phyloP scores from a whole-genome alignment of 2,113 vertebrate genomes.

The Pterocles burchelli region DNA sequence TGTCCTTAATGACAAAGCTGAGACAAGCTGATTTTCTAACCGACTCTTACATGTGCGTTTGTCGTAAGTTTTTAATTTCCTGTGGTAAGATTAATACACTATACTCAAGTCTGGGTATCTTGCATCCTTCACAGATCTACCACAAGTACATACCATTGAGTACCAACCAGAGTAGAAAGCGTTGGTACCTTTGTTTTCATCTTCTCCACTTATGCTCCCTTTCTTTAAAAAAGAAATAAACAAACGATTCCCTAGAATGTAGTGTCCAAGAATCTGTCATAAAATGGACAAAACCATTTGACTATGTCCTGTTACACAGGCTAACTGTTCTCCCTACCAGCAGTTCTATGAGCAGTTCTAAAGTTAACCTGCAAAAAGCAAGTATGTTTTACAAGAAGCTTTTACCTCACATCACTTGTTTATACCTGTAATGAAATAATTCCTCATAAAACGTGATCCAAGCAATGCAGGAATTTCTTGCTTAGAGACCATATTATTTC shows the following conservation, averaged over 20 bases:
- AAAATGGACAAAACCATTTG: neutral
- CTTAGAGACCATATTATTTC: neutral
- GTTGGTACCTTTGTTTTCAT: neutral
- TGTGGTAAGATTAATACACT: neutral
- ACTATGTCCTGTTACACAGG: neutral
- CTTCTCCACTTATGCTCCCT: neutral
- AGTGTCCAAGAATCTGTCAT: neutral
- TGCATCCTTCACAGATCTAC: neutral
- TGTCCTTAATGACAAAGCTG: too few relatives aligned
- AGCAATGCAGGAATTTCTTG: neutral
- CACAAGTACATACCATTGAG: neutral
- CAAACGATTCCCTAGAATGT: neutral
- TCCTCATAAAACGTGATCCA: neutral
- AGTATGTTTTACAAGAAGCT: neutral
- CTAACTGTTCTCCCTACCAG: neutral
- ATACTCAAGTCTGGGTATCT: neutral
- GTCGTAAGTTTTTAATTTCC: neutral
- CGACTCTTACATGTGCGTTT: neutral
- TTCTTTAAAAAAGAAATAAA: neutral
- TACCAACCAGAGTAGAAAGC: neutral
- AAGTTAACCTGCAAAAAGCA: neutral
- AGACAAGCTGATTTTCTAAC: too few relatives aligned
- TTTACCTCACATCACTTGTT: neutral
- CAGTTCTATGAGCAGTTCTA: neutral
- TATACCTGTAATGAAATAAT: neutral